Evolutionary conservation across 1,140 invertebrate genomes (phyloP).

Genomic region (Galleria mellonella): DNA sequence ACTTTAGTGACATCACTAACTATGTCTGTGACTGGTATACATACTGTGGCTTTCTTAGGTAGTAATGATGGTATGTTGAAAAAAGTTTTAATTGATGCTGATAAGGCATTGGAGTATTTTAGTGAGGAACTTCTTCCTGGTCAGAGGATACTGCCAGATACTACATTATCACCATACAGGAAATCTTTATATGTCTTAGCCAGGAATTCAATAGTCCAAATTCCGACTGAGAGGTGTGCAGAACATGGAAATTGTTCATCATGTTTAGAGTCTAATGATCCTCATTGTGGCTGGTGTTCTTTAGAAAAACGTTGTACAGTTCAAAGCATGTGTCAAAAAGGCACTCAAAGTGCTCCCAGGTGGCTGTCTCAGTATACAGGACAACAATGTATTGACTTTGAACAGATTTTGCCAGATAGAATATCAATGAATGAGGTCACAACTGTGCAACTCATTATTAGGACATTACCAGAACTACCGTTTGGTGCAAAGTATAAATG

Average conservation of each 20-base stretch:
- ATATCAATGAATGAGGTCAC: conserved; percentile 91
- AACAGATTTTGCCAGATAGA: conserved; percentile 91
- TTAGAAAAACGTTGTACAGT: conserved; percentile 95
- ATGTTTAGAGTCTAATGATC: conserved; percentile 94
- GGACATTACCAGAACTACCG: conserved; percentile 91
- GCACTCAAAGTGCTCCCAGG: conserved; percentile 89
- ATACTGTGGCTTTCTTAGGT: conserved; percentile 89
- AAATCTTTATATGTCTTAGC: conserved; percentile 67
- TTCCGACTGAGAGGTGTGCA: conserved; percentile 94
- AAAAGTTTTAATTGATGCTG: conserved; percentile 61
- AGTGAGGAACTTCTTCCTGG: conserved; percentile 48
- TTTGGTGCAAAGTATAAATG: conserved; percentile 94
- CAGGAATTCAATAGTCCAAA: conserved; percentile 86
- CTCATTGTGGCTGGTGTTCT: conserved; percentile 99
- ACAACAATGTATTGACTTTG: conserved; percentile 97
- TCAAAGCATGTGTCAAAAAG: conserved; percentile 90
- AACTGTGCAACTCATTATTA: conserved; percentile 90
- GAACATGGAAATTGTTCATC: conserved; percentile 91
- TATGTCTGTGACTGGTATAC: conserved; percentile 87
- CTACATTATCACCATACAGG: conserved; percentile 84
- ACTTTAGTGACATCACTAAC: conserved; percentile 88
- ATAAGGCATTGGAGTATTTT: conserved; percentile 56
- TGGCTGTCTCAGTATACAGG: conserved; percentile 95
- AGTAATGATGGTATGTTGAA: conserved; percentile 51
- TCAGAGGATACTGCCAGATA: conserved; percentile 85